Evolutionary conservation across 2,113 vertebrate species (phyloP), one percentile per base, ranked within the genome.

Genomic region (Otolemur garnettii): DNA sequence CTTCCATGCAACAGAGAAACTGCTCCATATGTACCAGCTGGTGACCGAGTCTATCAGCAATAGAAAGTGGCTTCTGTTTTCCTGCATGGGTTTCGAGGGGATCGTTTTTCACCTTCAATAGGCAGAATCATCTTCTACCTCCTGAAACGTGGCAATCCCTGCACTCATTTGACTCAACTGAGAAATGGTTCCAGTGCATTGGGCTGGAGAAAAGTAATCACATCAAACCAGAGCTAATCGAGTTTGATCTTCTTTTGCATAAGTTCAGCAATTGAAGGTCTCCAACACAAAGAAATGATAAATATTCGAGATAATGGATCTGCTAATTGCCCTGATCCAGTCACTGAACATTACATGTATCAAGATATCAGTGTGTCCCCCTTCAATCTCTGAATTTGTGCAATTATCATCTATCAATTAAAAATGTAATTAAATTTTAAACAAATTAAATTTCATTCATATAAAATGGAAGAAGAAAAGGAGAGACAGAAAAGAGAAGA

Each of bases 121-220:
- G 35, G 53, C 30, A 78, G 64, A 83, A 22, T 28, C 11, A 80
- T 24, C 74, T 19, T 91, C 38, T 79, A 68, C 53, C 26, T 68
- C 82, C 77, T 33, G 7, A 68, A 78, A 74, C n/a, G 9, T 2
- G 5, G 17, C 42, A 50, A 74, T 21, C 28, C 8, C 24, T 80
- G 21, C 35, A 4, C 30, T 69, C 90, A 59, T 64, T 87, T 18
- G 45, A 74, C 77, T 88, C n/a, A 5, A 38, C 24, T 79, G 60
- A 45, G 55, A 87, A 68, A 77, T 35, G 21, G 42, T 22, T 92
- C 30, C 33, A 91, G 28, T 45, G 55, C 90, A 42, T 33, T 78
- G 42, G n/a, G 22, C 68, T 71, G 69, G 80, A 35, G 84, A 80
- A 79, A 92, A 79, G 30, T 75, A 93, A 74, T 85, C 42, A 78